phyloP scores from a whole-genome alignment of 2,113 vertebrate species.

The Naja naja region DNA sequence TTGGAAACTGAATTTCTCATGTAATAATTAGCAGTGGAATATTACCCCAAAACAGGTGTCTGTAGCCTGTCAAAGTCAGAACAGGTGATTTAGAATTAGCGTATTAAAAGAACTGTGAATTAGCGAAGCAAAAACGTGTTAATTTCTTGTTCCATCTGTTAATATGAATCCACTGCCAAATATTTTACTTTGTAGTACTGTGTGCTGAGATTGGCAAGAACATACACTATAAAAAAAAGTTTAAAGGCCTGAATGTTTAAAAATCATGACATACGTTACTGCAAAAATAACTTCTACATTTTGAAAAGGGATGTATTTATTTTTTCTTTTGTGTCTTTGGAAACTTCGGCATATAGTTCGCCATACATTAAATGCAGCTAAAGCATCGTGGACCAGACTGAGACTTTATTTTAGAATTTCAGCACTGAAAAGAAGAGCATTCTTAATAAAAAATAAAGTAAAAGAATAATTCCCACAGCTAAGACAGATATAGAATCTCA shows the following conservation, averaged over 20 bases:
- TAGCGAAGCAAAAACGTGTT: slow-evolving; percentile 97
- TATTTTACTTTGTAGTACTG: slow-evolving; percentile 89
- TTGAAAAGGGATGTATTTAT: slow-evolving; percentile 71
- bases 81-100: slow-evolving; percentile 87
- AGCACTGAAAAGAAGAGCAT: slow-evolving; percentile 45
- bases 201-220: slow-evolving; percentile 86
- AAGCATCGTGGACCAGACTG: slow-evolving; percentile 24
- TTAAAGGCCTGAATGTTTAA: slow-evolving; percentile 85
- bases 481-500: background rate
- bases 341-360: slow-evolving; percentile 69
- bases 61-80: slow-evolving; percentile 95
- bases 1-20: slow-evolving; percentile 89
- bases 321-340: slow-evolving; percentile 78
- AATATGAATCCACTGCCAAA: slow-evolving; percentile 99
- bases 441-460: slow-evolving; percentile 44
- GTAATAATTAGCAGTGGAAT: slow-evolving; percentile 98
- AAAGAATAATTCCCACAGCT: slow-evolving; percentile 41
- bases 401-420: slow-evolving; percentile 23
- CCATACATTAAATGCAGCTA: slow-evolving; percentile 60
- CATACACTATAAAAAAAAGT: slow-evolving; percentile 84
- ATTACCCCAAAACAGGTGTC: slow-evolving; percentile 98
- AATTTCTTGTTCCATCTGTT: slow-evolving; percentile 99
- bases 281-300: slow-evolving; percentile 83
- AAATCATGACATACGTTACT: slow-evolving; percentile 85
- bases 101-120: slow-evolving; percentile 96